Base-by-base conservation (phyloP, 2,797 vertebrate genomes). In the Yasuhikotakia modesta region DNA sequence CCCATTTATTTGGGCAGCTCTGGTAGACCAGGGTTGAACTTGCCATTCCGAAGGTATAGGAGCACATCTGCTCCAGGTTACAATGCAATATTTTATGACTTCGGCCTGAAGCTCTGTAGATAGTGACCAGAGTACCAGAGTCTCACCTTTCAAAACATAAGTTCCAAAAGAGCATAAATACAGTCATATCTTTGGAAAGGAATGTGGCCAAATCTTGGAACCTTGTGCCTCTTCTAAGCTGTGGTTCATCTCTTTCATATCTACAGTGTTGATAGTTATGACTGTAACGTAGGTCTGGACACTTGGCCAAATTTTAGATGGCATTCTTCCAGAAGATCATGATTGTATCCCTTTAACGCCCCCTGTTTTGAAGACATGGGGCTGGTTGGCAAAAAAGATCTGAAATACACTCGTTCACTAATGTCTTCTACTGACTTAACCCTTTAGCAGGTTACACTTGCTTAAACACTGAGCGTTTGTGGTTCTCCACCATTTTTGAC, bases 261-360 rank as follows among this genome's bases (percentile, higher is more conserved):
- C 50, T 73, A 14, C 53, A 72, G 24, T 74, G 69, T 68, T 78
- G 76, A 69, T 64, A 52, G 68, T 72, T 27, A 71, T 5, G 32
- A 43, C 14, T 11, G 35, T 61, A 72, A 75, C 79, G 17, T 61
- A 71, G 48, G 46, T 81, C 66, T 32, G n/a, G 57, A 76, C 19
- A 22, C 57, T 74, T 73, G 27, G 65, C 70, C 70, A 83, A 78
- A 69, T 61, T 53, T 32, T 45, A 39, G 19, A 53, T 77, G 70
- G 64, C 71, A 65, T 78, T 81, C 75, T 48, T 78, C 70, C 64
- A 48, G 55, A 57, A 70, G 35, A 73, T 57, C 66, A 60, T 27
- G 74, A 74, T 66, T 74, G 78, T 78, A 78, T 84, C 83, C 80
- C 83, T 84, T 84, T 84, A 84, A 82, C 11, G 65, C 77, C 21